Evolutionary conservation across 1,140 invertebrate genomes (phyloP).

Genomic region (Drosophila nebulosa): DNA sequence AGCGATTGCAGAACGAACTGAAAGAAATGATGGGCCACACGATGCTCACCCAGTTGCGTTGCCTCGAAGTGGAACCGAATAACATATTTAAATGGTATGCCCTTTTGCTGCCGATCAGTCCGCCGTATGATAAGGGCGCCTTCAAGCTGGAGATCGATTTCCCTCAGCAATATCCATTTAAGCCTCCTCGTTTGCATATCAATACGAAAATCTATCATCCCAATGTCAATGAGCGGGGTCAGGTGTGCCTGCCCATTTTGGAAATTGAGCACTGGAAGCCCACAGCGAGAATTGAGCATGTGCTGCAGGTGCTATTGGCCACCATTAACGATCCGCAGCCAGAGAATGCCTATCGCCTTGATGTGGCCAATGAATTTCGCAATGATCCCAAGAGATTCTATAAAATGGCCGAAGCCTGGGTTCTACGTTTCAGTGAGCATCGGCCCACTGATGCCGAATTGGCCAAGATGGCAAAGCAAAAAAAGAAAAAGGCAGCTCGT

Average conservation of each 20-base stretch:
- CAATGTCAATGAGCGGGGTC: constrained; percentile 99
- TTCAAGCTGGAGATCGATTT: constrained; percentile 99
- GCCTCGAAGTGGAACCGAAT: constrained; percentile 95
- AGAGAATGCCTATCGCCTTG: constrained; percentile 96
- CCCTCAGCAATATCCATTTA: constrained; percentile 99
- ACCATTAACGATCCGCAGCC: constrained; percentile 99
- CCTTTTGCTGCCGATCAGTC: constrained; percentile 94
- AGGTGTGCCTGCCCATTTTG: constrained; percentile 98
- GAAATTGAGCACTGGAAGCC: constrained; percentile 99
- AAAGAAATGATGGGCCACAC: constrained; percentile 91
- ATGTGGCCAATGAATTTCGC: constrained; percentile 96
- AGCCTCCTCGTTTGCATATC: constrained; percentile 98
- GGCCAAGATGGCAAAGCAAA: constrained; percentile 21
- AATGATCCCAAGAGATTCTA: constrained; percentile 98
- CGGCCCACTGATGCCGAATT: constrained; percentile 87
- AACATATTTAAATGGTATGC: constrained; percentile 96
- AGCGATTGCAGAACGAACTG: constrained; percentile 89
- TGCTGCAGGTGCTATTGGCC: constrained; percentile 96
- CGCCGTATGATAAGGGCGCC: constrained; percentile 98
- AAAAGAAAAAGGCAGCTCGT: constrained; percentile 30
- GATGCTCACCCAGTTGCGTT: constrained; percentile 90
- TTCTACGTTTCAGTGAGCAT: constrained; percentile 97
- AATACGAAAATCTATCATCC: constrained; percentile 99
- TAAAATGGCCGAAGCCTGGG: constrained; percentile 98
- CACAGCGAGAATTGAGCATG: constrained; percentile 99